Evolutionary conservation across 2,797 vertebrate genomes (phyloP).

Genomic region (Lepilemur ruficaudatus): DNA sequence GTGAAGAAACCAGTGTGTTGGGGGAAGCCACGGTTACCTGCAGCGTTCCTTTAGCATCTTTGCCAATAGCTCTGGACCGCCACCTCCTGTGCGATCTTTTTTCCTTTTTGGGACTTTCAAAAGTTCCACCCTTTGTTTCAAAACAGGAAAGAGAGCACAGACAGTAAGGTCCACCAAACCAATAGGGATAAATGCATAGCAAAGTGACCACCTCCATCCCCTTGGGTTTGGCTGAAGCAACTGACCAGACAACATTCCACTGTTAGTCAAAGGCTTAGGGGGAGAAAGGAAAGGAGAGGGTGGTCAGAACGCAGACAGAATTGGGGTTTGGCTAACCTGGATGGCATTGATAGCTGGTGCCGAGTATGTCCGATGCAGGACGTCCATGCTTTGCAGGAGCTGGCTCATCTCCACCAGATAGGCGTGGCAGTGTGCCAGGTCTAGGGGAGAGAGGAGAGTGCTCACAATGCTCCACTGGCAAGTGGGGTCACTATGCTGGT

Average conservation of each 20-base stretch:
- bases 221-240: slow-evolving; percentile 38
- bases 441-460: slow-evolving; percentile 79
- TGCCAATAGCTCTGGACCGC: slow-evolving; percentile 93
- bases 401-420: slow-evolving; percentile 95
- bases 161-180: slow-evolving; percentile 56
- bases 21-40: slow-evolving; percentile 87
- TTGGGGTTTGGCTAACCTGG: slow-evolving; percentile 87
- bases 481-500: not conserved
- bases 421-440: slow-evolving; percentile 92
- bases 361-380: slow-evolving; percentile 97
- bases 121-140: slow-evolving; percentile 88
- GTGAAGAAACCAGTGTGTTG: not conserved
- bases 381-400: slow-evolving; percentile 96
- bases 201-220: slow-evolving; percentile 18
- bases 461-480: not conserved
- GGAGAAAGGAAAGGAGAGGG: not conserved
- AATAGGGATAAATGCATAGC: not conserved
- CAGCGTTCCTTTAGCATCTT: slow-evolving; percentile 95
- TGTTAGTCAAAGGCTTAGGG: slow-evolving; percentile 27
- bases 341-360: slow-evolving; percentile 96
- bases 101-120: slow-evolving; percentile 98
- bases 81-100: slow-evolving; percentile 94
- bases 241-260: not conserved
- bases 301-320: not conserved
- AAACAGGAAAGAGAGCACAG: slow-evolving; percentile 72